These are phyloP conservation scores for Rhagophthalmus giganteus DNA, from an alignment of 2,888 invertebrate genomes.

Conservation along the genomic window DNA sequence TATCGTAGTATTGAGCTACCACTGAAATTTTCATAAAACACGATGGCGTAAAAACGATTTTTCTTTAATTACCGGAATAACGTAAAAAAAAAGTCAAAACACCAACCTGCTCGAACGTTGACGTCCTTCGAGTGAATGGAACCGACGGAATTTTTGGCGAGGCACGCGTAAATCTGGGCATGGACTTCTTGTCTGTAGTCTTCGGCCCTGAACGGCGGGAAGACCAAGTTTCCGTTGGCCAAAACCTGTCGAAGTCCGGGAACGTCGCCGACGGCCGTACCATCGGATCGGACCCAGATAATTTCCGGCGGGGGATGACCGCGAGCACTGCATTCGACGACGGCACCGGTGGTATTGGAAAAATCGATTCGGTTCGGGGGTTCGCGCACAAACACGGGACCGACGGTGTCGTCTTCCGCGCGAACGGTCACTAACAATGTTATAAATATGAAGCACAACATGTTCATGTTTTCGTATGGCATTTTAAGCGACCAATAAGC, in stretches of 20 bases:
- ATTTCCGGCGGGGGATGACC: conserved; percentile 90
- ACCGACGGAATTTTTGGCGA: conserved; percentile 87
- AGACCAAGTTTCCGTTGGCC: conserved; percentile 90
- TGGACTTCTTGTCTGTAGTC: conserved; percentile 93
- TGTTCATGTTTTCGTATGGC: too few species aligned
- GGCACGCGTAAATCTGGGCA: conserved; percentile 90
- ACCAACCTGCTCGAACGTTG: conserved; percentile 87
- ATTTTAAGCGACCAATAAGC: too few species aligned
- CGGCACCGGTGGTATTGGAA: conserved; percentile 91
- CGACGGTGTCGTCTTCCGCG: conserved; percentile 56
- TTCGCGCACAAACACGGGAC: conserved; percentile 90
- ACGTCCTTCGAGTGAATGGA: conserved; percentile 90
- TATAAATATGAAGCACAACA: conserved; percentile 14
- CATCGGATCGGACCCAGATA: conserved; percentile 91
- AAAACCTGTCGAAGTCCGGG: conserved; percentile 73
- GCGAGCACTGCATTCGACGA: conserved; percentile 88
- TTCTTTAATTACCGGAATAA: too few species aligned
- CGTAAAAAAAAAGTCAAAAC: conserved; percentile 6
- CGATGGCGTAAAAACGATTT: neutral
- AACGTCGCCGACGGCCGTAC: conserved; percentile 87
- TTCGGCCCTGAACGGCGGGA: conserved; percentile 92
- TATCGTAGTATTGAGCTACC: conserved; percentile 79
- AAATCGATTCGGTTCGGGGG: conserved; percentile 91
- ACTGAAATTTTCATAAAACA: conserved; percentile 57
- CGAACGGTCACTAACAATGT: conserved; percentile 17